Conservation (phyloP, 2,113 vertebrate genomes). For the Miniopterus natalensis region DNA sequence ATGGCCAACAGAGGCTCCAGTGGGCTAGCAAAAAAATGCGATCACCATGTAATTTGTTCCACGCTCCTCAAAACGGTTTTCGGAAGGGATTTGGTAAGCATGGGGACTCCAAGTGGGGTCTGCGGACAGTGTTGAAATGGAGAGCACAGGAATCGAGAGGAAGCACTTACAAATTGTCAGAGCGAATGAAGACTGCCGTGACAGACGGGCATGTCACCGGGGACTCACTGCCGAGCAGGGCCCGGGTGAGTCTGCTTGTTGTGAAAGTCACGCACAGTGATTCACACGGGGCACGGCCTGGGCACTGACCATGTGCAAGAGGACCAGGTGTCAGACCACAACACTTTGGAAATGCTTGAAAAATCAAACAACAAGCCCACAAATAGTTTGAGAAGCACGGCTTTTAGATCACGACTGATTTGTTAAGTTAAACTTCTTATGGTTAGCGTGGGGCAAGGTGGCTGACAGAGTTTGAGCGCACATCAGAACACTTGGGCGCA, state of each 20-base stretch:
- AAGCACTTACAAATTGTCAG: conserved; percentile 9
- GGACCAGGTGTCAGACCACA: not conserved
- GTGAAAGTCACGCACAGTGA: not conserved
- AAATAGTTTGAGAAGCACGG: not conserved
- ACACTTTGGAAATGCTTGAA: not conserved
- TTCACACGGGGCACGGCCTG: not conserved
- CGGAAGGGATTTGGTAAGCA: not conserved
- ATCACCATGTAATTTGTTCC: not conserved
- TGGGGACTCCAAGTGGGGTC: not conserved
- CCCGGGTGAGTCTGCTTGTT: not conserved
- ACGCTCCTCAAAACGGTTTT: conserved; percentile 6
- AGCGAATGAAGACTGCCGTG: not conserved
- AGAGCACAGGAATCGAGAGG: not conserved
- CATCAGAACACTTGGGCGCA: not conserved
- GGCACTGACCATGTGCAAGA: not conserved
- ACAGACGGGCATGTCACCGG: not conserved
- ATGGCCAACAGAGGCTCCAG: not conserved
- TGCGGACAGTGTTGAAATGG: not conserved
- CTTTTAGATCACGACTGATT: not conserved
- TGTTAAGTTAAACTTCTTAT: conserved; percentile 28
- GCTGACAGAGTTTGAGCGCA: not conserved
- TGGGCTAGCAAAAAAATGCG: not conserved
- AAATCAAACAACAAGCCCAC: not conserved
- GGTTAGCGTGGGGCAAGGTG: not conserved
- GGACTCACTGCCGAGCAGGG: not conserved